Percentiles rank a stretch among this genome's conserved stretches.
Evolutionary conservation across 2,888 invertebrate genomes (phyloP).

Genomic region (Chrysotoxum bicinctum): DNA sequence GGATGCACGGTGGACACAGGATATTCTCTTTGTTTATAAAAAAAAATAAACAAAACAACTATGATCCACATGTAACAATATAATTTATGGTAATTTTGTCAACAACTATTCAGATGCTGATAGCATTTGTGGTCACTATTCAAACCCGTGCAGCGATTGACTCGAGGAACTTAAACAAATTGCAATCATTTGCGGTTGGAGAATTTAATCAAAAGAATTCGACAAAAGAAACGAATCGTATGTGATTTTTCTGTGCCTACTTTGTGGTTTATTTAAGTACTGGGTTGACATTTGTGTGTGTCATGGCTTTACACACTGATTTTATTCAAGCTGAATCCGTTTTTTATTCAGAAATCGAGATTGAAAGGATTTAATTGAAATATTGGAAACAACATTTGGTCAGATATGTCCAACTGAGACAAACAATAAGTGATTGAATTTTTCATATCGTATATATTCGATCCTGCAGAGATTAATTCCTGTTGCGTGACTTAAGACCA

Average conservation of each 20-base stretch:
- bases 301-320: not conserved
- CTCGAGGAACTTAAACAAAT: not conserved
- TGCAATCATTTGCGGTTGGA: not conserved
- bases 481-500: too few relatives aligned
- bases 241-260: not conserved
- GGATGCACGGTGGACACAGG: constrained; percentile 19
- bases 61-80: constrained; percentile 14
- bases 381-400: too few relatives aligned
- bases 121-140: constrained; percentile 27
- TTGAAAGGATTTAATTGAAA: too few relatives aligned
- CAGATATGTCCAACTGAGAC: too few relatives aligned
- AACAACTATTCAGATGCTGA: not conserved
- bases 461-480: too few relatives aligned
- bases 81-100: not conserved
- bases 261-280: not conserved
- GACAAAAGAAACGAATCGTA: not conserved
- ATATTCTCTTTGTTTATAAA: not conserved
- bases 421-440: too few relatives aligned
- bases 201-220: not conserved
- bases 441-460: too few relatives aligned
- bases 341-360: too few relatives aligned
- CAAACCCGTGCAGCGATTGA: not conserved
- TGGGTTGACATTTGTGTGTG: not conserved
- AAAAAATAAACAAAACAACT: not conserved
- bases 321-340: not conserved